Evolutionary conservation across 2,888 invertebrate species (phyloP).

Genomic region (Ichneumoninae sp.): DNA sequence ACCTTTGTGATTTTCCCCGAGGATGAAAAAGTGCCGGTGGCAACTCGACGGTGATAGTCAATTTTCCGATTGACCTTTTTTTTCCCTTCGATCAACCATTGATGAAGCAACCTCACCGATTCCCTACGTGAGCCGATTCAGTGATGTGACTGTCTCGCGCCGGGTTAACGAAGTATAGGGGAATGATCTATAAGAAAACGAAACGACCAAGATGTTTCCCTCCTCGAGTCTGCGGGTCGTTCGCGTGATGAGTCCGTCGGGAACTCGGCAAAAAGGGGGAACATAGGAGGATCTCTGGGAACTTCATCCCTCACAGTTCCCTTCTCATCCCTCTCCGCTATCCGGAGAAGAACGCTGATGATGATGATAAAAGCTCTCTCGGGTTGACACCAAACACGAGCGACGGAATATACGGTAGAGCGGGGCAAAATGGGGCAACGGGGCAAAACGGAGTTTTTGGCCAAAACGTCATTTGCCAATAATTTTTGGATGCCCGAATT

Average conservation of each 20-base stretch:
- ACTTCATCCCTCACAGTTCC: constrained; percentile 13
- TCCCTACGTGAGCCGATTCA: constrained; percentile 6
- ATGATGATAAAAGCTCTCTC: constrained; percentile 58
- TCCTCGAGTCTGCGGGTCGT: constrained; percentile 32
- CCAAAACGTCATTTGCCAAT: too few relatives aligned
- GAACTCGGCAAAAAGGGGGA: constrained; percentile 9
- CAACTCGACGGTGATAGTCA: neutral
- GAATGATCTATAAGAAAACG: constrained; percentile 22
- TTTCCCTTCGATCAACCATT: neutral
- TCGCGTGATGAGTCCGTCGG: constrained; percentile 40
- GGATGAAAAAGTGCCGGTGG: neutral
- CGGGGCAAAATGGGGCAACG: too few relatives aligned
- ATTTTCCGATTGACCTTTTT: constrained; percentile 1
- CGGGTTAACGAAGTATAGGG: neutral
- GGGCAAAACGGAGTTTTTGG: too few relatives aligned
- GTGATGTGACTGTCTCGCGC: neutral
- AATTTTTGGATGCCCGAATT: too few relatives aligned
- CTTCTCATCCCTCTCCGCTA: neutral
- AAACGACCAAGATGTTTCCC: constrained; percentile 40
- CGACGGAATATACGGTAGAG: neutral
- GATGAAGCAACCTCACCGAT: neutral
- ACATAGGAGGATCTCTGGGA: neutral
- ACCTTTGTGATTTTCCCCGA: neutral
- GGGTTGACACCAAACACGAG: constrained; percentile 33
- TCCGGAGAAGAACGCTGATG: constrained; percentile 37